A percentile compares a stretch with the other conserved stretches of the same genome.
Evolutionary conservation across 2,888 invertebrate species (phyloP).

Genomic region (Plebejus anna): DNA sequence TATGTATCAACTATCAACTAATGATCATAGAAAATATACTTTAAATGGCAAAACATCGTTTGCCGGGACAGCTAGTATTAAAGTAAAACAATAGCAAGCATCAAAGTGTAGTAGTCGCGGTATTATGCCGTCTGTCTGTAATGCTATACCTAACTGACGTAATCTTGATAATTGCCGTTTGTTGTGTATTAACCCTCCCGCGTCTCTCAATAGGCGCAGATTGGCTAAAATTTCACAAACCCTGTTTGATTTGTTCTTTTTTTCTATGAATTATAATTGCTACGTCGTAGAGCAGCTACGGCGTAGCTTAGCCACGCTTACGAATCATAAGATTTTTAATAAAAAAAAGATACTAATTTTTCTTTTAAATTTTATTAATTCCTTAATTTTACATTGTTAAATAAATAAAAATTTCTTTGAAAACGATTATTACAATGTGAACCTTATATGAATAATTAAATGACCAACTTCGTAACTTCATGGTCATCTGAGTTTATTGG

Average conservation of each 20-base stretch:
- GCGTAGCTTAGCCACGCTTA: background rate
- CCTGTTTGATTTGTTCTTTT: background rate
- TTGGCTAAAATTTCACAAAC: constrained; percentile 5
- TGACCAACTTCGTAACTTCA: too few species aligned
- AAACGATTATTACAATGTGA: too few species aligned
- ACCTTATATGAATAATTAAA: too few species aligned
- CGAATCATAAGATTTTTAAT: background rate
- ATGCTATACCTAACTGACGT: constrained; percentile 48
- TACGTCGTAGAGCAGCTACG: constrained; percentile 19
- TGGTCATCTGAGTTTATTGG: too few species aligned
- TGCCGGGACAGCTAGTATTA: too few species aligned
- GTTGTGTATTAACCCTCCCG: constrained; percentile 39
- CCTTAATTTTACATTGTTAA: too few species aligned
- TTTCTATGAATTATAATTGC: background rate
- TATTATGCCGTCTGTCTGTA: constrained; percentile 43
- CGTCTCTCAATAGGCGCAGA: constrained; percentile 31
- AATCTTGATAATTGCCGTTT: constrained; percentile 57
- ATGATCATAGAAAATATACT: too few species aligned
- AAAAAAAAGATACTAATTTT: too few species aligned
- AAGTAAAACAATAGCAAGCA: background rate
- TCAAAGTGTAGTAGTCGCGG: constrained; percentile 38
- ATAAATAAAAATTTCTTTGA: too few species aligned
- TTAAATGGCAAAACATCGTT: too few species aligned
- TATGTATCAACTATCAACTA: too few species aligned
- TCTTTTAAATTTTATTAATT: too few species aligned